These are phyloP conservation scores for Atta cephalotes DNA, from an alignment of 1,140 invertebrate genomes.

Conservation along the genomic window DNA sequence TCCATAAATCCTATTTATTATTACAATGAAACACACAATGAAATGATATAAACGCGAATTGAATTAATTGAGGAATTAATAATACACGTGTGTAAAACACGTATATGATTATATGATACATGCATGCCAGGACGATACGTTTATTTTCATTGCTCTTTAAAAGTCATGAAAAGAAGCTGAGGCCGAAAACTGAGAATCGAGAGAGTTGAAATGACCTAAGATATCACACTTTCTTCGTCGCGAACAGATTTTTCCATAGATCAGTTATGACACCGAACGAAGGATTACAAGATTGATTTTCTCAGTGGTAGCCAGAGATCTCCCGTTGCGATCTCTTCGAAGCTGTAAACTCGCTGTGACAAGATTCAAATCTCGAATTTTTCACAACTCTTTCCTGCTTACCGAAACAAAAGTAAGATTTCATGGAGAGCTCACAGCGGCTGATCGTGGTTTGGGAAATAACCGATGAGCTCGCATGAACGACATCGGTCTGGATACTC, in stretches of 20 bases:
- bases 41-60: not conserved
- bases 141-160: constrained; percentile 11
- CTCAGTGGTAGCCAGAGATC: constrained; percentile 5
- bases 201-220: constrained; percentile 16
- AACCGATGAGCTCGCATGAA: constrained; percentile 30
- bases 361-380: constrained; percentile 45
- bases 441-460: constrained; percentile 34
- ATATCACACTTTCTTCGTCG: constrained; percentile 41
- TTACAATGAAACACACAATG: not conserved
- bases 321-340: constrained; percentile 47
- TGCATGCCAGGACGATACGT: not conserved
- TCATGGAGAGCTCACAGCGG: not conserved
- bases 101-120: not conserved
- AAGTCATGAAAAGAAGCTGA: not conserved
- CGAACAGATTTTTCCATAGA: constrained; percentile 25
- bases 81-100: not conserved
- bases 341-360: constrained; percentile 16
- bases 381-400: constrained; percentile 38
- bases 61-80: not conserved
- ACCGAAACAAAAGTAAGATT: constrained; percentile 43
- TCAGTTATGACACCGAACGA: constrained; percentile 44
- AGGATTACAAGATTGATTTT: constrained; percentile 59
- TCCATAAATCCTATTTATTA: not conserved
- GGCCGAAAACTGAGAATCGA: not conserved
- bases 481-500: not conserved